Conservation (phyloP, 1,140 invertebrate species). For the Zophobas morio region DNA sequence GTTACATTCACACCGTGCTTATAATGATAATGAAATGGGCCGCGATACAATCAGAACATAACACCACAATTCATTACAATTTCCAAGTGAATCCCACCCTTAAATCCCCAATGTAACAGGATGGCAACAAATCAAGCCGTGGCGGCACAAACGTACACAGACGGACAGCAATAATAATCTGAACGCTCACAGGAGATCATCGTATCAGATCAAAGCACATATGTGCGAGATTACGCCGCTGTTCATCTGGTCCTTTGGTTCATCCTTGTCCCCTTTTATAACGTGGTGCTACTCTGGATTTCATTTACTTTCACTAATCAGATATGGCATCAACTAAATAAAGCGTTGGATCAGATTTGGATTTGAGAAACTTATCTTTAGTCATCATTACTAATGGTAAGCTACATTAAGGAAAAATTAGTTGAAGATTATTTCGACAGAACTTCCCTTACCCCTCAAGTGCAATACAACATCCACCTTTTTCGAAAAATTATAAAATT, state of each 20-base stretch:
- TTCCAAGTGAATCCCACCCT: slow-evolving; percentile 51
- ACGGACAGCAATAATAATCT: slow-evolving; percentile 54
- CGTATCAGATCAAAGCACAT: slow-evolving; percentile 57
- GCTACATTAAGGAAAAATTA: no score
- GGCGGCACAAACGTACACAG: slow-evolving; percentile 42
- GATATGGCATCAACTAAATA: slow-evolving; percentile 20
- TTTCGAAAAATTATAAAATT: no score
- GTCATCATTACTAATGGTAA: no score
- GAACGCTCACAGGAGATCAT: slow-evolving; percentile 51
- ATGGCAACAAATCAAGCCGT: slow-evolving; percentile 55
- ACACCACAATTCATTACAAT: slow-evolving; percentile 55
- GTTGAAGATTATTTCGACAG: no score
- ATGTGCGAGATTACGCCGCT: slow-evolving; percentile 52
- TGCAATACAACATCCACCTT: no score
- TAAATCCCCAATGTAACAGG: slow-evolving; percentile 42
- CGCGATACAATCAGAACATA: slow-evolving; percentile 52
- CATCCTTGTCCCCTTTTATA: slow-evolving; percentile 34
- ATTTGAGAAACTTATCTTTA: no score
- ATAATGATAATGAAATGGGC: slow-evolving; percentile 44
- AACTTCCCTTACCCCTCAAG: no score
- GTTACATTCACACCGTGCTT: slow-evolving; percentile 37
- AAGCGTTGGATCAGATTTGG: neutral
- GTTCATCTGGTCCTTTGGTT: slow-evolving; percentile 39
- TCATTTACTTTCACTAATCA: slow-evolving; percentile 33
- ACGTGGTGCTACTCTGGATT: slow-evolving; percentile 15